Base-by-base conservation (phyloP, 2,113 vertebrate species). In the Cebus imitator region DNA sequence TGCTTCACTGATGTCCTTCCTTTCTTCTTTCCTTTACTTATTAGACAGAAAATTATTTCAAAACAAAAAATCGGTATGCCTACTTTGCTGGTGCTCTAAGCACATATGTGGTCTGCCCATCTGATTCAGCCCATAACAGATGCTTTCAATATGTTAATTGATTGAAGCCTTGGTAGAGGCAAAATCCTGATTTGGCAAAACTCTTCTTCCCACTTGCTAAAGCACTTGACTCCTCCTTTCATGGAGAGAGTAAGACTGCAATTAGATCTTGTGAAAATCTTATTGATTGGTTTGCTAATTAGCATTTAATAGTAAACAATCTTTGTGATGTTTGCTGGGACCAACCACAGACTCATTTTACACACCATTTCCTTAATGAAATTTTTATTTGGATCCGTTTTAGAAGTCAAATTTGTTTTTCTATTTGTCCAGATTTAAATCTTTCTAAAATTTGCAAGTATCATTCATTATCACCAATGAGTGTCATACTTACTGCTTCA, bases 241-340 rank as follows among this genome's bases (percentile, higher is more conserved):
- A n/a, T 6, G 16, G 20, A 57, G 8, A 37, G n/a, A 85, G 32
- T 40, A 81, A 87, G 52, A 64, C 25, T 40, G 50, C 37, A 87
- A 3, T 92, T 40, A 93, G 45, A 83, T 57, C 86, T 86, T 86
- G 32, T 66, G 37, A 75, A 73, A 88, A 35, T 55, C 11, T 73
- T 94, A 94, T 89, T 95, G 72, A 86, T 88, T 92, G 40, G 12
- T 81, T 95, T 91, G 30, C 70, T 90, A 79, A 40, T 79, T 87
- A 93, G n/a, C 6, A 32, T 84, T 55, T 70, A 68, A 66, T 84
- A 87, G 37, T 81, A 85, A 96, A 52, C 37, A 83, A 13, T 5
- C 40, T 61, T 91, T 66, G 11, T 88, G 87, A n/a, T 88, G 37
- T 52, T 95, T 91, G 13, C 58, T 76, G 12, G 50, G 45, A 85